Percentiles rank a stretch among this genome's conserved stretches.
phyloP scores from a whole-genome alignment of 2,113 vertebrate genomes.

The Aspiorhynchus laticeps region DNA sequence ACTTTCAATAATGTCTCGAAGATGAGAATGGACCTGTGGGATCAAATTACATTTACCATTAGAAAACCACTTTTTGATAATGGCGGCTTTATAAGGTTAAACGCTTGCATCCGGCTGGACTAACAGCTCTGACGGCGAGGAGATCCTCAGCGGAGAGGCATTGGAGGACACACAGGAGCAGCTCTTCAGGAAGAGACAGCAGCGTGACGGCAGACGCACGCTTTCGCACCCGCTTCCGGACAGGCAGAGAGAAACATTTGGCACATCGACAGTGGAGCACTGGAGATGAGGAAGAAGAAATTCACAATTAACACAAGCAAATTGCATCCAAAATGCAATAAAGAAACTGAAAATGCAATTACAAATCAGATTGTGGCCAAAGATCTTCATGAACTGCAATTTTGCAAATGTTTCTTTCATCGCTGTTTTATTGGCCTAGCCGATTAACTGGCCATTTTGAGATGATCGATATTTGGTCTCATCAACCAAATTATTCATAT shows the following conservation, averaged over 20 bases:
- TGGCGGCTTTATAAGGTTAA: not conserved
- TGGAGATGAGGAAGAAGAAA: constrained; percentile 40
- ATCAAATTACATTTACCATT: not conserved
- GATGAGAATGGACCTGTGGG: constrained; percentile 87
- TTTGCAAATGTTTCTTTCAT: not conserved
- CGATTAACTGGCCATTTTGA: not conserved
- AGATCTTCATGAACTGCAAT: not conserved
- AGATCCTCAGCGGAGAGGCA: constrained; percentile 91
- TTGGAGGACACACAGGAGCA: constrained; percentile 89
- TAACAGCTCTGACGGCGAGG: constrained; percentile 89
- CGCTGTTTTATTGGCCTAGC: not conserved
- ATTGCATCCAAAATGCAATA: not conserved
- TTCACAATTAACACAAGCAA: not conserved
- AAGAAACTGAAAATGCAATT: not conserved
- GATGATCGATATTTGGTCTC: not conserved
- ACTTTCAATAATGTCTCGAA: constrained; percentile 89
- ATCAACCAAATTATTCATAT: not conserved
- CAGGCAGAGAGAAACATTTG: constrained; percentile 88
- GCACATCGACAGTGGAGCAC: constrained; percentile 90
- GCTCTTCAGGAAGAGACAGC: constrained; percentile 89
- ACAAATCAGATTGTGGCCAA: not conserved
- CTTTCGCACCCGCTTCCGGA: constrained; percentile 83
- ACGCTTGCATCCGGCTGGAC: constrained; percentile 58
- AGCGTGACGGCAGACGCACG: constrained; percentile 80
- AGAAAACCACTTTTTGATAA: not conserved